These are phyloP conservation scores for Sceloporus tristichus DNA, from an alignment of 2,113 vertebrate species.

Conservation along the genomic window DNA sequence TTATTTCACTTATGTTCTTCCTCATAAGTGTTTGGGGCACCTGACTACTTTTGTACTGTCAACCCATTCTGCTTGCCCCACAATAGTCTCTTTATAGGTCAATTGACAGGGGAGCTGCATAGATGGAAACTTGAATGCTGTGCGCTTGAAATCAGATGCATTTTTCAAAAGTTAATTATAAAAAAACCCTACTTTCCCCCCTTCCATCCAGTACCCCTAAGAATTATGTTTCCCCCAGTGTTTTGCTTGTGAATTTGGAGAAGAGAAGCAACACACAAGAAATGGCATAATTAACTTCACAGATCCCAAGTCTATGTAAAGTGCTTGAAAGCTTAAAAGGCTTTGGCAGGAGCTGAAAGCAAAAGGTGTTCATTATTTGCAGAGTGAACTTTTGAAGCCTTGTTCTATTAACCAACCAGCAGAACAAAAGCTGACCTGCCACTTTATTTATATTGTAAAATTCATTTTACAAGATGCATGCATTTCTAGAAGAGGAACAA, in stretches of 20 bases:
- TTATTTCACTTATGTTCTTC: too few relatives aligned
- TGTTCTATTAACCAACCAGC: slow-evolving; percentile 21
- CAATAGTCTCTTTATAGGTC: background rate
- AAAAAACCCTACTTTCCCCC: background rate
- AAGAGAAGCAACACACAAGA: background rate
- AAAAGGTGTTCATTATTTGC: slow-evolving; percentile 23
- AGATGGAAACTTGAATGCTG: background rate
- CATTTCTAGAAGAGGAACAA: background rate
- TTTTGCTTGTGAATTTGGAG: slow-evolving; percentile 17
- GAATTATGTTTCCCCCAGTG: background rate
- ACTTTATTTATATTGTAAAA: background rate
- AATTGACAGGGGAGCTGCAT: background rate
- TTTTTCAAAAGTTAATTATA: background rate
- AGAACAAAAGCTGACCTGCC: background rate
- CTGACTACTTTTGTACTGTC: background rate
- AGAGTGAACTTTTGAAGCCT: slow-evolving; percentile 29
- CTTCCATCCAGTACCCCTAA: background rate
- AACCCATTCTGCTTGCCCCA: background rate
- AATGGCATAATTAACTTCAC: slow-evolving; percentile 1
- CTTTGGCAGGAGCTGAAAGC: slow-evolving; percentile 26
- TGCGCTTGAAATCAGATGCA: background rate
- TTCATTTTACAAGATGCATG: background rate
- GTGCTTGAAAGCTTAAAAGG: slow-evolving; percentile 12
- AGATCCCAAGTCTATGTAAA: background rate
- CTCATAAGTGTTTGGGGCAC: too few relatives aligned